These are phyloP conservation scores for Ancistrus triradiatus DNA, from an alignment of 2,113 vertebrate genomes.

Conservation along the genomic window DNA sequence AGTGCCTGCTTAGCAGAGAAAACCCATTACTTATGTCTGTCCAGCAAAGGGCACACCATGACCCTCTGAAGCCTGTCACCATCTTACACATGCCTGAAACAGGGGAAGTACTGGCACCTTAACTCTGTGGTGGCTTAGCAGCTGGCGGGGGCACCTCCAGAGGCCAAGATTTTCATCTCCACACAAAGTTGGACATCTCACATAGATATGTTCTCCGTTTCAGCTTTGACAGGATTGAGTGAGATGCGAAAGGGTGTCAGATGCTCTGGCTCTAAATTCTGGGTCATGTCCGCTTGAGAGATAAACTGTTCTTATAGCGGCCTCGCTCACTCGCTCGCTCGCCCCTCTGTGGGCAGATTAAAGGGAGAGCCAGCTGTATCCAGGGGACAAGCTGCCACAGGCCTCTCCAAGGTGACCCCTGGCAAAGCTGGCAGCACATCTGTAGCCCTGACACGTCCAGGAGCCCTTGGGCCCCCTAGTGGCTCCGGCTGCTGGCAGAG, in stretches of 20 bases:
- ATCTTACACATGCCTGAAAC: slow-evolving; percentile 53
- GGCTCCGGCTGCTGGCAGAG: slow-evolving; percentile 36
- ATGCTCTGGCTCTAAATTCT: slow-evolving; percentile 8
- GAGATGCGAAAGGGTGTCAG: neutral
- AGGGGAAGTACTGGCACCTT: slow-evolving; percentile 53
- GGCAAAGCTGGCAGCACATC: slow-evolving; percentile 59
- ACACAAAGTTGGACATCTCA: slow-evolving; percentile 14
- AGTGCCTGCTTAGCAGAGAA: slow-evolving; percentile 44
- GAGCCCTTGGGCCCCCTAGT: slow-evolving; percentile 36
- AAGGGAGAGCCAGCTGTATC: slow-evolving; percentile 51
- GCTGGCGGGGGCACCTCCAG: slow-evolving; percentile 58
- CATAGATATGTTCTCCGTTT: neutral
- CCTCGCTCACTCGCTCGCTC: neutral
- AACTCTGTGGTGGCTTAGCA: slow-evolving; percentile 50
- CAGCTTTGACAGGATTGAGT: neutral
- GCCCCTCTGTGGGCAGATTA: slow-evolving; percentile 49
- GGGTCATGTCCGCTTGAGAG: slow-evolving; percentile 9
- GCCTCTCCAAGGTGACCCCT: slow-evolving; percentile 59
- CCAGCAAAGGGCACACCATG: slow-evolving; percentile 44
- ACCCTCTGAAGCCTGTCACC: slow-evolving; percentile 53
- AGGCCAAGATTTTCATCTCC: slow-evolving; percentile 36
- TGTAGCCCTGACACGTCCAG: slow-evolving; percentile 50
- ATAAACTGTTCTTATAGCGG: neutral
- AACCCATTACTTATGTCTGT: slow-evolving; percentile 67
- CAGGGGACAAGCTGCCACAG: slow-evolving; percentile 46